These are phyloP conservation scores for Macrosiphum euphorbiae DNA, from an alignment of 2,888 invertebrate species.

Conservation along the genomic window DNA sequence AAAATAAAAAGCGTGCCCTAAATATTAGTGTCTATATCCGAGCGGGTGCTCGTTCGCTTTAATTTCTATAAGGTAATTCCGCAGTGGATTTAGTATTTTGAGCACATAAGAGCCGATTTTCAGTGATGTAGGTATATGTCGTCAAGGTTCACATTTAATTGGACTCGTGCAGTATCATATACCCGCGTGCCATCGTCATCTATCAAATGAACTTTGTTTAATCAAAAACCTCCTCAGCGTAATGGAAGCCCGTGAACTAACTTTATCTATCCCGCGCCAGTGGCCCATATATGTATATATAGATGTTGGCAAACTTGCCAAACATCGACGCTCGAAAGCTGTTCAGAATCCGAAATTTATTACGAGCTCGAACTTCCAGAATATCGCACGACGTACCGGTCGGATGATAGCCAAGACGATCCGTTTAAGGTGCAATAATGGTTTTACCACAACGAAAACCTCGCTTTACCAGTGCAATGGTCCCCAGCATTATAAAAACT, in stretches of 20 bases:
- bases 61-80: not conserved
- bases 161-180: not conserved
- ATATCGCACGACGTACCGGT: not conserved
- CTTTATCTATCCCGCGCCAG: slow-evolving; percentile 27
- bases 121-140: not conserved
- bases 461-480: not conserved
- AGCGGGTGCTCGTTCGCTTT: not conserved
- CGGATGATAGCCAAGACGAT: not conserved
- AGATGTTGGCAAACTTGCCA: slow-evolving; percentile 41
- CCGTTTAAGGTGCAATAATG: slow-evolving; percentile 11
- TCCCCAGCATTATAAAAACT: not conserved
- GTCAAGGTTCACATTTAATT: slow-evolving; percentile 42
- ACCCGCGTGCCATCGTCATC: slow-evolving; percentile 27
- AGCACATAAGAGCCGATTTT: slow-evolving; percentile 1
- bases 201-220: slow-evolving; percentile 63
- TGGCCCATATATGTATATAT: not conserved
- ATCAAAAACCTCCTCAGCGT: slow-evolving; percentile 45
- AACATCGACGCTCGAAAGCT: slow-evolving; percentile 38
- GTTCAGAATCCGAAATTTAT: slow-evolving; percentile 52
- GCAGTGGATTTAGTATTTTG: not conserved
- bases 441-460: not conserved
- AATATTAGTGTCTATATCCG: too few relatives aligned
- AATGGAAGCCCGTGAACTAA: slow-evolving; percentile 53
- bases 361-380: not conserved
- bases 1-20: too few relatives aligned